Percentiles rank a stretch among this genome's conserved stretches.
phyloP scores from a whole-genome alignment of 2,113 vertebrate species.

The Ciconia maguari region DNA sequence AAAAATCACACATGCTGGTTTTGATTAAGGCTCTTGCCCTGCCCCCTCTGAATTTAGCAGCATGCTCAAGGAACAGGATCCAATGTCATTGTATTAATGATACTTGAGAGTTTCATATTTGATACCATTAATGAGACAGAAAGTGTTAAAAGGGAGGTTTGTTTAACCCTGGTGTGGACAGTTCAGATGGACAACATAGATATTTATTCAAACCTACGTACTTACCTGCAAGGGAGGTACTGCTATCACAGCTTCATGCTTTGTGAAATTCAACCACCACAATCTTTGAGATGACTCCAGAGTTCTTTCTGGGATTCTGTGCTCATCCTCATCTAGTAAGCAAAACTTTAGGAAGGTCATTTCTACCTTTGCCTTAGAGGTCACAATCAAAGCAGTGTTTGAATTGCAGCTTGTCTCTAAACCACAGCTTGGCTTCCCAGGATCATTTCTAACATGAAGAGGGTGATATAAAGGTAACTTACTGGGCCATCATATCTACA shows the following conservation, averaged over 20 bases:
- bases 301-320: neutral
- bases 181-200: neutral
- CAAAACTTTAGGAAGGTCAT: slow-evolving; percentile 19
- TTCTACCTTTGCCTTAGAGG: neutral
- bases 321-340: neutral
- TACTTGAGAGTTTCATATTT: neutral
- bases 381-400: slow-evolving; percentile 22
- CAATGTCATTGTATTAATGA: neutral
- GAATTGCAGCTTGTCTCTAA: neutral
- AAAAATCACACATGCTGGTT: neutral
- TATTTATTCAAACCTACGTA: neutral
- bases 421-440: slow-evolving; percentile 4
- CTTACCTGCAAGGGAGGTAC: neutral
- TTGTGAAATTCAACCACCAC: neutral
- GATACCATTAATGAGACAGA: neutral
- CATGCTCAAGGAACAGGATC: neutral
- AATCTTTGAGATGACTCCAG: neutral
- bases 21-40: neutral
- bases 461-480: neutral
- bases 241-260: neutral
- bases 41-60: neutral
- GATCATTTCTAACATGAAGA: slow-evolving; percentile 21
- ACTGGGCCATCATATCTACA: neutral
- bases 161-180: neutral
- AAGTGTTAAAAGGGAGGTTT: neutral